phyloP scores from a whole-genome alignment of 2,888 invertebrate genomes.

The Torymus aiolomorphi region DNA sequence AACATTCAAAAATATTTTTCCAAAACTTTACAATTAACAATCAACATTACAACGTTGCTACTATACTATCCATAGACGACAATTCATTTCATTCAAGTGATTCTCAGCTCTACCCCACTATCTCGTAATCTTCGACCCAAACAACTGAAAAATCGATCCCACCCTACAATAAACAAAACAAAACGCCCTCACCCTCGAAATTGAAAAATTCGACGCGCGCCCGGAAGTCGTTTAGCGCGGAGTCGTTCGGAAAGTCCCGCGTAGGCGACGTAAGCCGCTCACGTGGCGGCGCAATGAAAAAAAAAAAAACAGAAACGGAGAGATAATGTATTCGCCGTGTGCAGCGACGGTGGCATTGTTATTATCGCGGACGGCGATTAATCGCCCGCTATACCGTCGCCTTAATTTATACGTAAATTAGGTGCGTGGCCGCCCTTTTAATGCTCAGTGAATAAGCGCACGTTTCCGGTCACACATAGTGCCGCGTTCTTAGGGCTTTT shows the following conservation, averaged over 20 bases:
- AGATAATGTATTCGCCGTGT: constrained; percentile 68
- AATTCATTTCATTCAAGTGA: no score
- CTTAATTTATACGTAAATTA: constrained; percentile 73
- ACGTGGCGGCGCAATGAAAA: constrained; percentile 72
- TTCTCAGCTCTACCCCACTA: no score
- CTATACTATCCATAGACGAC: no score
- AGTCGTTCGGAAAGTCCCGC: no score
- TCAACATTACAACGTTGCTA: no score
- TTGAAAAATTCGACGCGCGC: neutral
- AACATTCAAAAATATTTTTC: no score
- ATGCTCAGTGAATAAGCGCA: constrained; percentile 73
- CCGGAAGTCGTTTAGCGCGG: constrained; percentile 26
- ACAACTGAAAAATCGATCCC: no score
- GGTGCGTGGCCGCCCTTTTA: constrained; percentile 68
- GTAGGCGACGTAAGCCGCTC: constrained; percentile 57
- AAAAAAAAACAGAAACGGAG: constrained; percentile 14
- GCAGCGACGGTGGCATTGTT: constrained; percentile 63
- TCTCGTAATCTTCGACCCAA: no score
- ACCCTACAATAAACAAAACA: no score
- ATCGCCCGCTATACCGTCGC: constrained; percentile 67
- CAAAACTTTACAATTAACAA: no score
- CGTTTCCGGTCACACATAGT: constrained; percentile 71
- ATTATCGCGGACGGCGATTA: constrained; percentile 70
- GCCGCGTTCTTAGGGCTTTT: constrained; percentile 15
- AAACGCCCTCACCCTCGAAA: neutral